Conservation (phyloP, 2,888 invertebrate genomes). For the Trisateles emortualis region DNA sequence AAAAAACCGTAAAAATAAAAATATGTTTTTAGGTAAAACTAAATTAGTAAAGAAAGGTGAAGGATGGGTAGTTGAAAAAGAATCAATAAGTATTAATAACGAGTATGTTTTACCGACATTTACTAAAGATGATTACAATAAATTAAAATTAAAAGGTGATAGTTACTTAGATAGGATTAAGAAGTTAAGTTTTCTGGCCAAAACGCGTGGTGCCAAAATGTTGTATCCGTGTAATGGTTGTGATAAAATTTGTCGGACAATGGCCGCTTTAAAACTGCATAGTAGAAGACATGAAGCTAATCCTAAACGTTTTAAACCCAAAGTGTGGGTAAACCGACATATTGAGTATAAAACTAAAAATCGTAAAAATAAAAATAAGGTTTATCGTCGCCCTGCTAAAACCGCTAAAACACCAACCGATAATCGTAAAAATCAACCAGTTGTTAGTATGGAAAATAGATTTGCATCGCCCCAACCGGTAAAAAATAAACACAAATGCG, state of each 20-base stretch:
- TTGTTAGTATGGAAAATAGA: constrained; percentile 39
- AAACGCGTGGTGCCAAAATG: constrained; percentile 61
- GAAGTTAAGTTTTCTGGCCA: constrained; percentile 58
- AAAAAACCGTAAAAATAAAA: constrained; percentile 52
- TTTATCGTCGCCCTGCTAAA: background rate
- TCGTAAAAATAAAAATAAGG: constrained; percentile 11
- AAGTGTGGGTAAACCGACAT: constrained; percentile 66
- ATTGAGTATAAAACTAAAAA: constrained; percentile 20
- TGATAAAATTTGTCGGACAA: constrained; percentile 68
- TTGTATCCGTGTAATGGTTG: constrained; percentile 72
- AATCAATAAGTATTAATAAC: constrained; percentile 43
- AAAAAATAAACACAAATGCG: constrained; percentile 70
- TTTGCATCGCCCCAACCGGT: constrained; percentile 66
- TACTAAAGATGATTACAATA: constrained; percentile 41
- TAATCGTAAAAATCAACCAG: background rate
- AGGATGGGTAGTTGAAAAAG: constrained; percentile 70
- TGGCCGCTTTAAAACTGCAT: constrained; percentile 70
- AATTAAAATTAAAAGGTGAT: constrained; percentile 37
- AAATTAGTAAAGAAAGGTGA: constrained; percentile 66
- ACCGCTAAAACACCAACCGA: background rate
- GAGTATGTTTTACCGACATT: constrained; percentile 58
- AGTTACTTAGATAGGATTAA: constrained; percentile 63
- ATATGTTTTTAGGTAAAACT: constrained; percentile 56
- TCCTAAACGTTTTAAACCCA: constrained; percentile 66
- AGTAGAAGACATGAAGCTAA: constrained; percentile 64